These are phyloP conservation scores for Camelus dromedarius DNA, from an alignment of 2,113 vertebrate species.

Conservation along the genomic window DNA sequence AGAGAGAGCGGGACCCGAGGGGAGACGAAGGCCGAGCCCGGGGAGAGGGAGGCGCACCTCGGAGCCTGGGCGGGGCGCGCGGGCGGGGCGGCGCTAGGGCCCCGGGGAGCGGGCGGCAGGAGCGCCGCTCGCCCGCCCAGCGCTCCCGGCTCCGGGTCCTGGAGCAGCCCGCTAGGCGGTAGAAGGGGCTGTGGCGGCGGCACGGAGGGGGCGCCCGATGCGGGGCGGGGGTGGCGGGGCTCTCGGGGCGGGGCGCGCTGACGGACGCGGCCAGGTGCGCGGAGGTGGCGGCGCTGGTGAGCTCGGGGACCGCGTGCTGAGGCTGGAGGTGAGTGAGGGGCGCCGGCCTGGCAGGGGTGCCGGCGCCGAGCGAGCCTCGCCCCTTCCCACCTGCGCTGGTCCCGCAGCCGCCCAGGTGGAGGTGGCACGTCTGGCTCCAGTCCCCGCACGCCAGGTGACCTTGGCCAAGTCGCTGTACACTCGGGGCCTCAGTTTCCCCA, in stretches of 20 bases:
- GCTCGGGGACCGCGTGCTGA: neutral
- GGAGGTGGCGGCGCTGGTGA: conserved; percentile 43
- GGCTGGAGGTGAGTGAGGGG: conserved; percentile 66
- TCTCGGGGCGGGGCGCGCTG: conserved; percentile 28
- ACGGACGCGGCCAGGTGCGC: conserved; percentile 64
- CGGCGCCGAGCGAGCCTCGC: neutral
- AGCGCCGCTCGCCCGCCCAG: neutral
- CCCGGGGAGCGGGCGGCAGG: conserved; percentile 67
- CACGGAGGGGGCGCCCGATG: conserved; percentile 23
- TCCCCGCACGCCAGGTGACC: conserved; percentile 34
- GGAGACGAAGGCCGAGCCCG: no score
- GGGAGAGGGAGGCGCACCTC: neutral
- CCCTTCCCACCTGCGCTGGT: conserved; percentile 61
- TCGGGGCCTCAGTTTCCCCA: conserved; percentile 71
- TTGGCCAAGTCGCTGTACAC: conserved; percentile 36
- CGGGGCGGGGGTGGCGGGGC: neutral
- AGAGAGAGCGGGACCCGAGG: no score
- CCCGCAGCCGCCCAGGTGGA: neutral
- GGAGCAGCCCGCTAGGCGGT: neutral
- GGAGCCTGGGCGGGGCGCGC: neutral
- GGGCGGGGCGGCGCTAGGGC: conserved; percentile 76
- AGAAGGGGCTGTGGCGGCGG: neutral
- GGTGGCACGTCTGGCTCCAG: neutral
- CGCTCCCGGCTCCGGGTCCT: conserved; percentile 22
- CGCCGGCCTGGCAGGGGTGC: neutral